Base-by-base conservation (phyloP, 2,797 vertebrate genomes). In the Naso thynnoides region DNA sequence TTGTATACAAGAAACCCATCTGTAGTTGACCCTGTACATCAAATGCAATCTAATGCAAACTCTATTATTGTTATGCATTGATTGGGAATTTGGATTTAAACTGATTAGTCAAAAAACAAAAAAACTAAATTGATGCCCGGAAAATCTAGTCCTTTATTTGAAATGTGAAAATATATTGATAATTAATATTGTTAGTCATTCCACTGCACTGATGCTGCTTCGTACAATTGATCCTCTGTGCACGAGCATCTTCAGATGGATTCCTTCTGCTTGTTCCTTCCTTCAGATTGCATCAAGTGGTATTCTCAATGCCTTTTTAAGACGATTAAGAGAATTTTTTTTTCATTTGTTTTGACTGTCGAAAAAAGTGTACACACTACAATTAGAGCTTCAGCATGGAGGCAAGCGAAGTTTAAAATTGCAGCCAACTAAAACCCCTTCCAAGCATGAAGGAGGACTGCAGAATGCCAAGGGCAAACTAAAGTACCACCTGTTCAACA, bases 401-500 rank as follows among this genome's bases (percentile, higher is more conserved):
- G n/a, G n/a, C n/a, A n/a, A 33, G 31, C 9, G 31, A 33, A 33
- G 31, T 9, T 33, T 6, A 6, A 33, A 9, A 33, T 33, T 33
- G 31, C 31, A 33, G 9, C 9, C 31, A 33, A 33, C 31, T 5
- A 6, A 6, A 33, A 33, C 6, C 31, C 9, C 31, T 5, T 33
- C 31, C 4, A 33, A 33, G 31, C 31, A 33, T 9, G 4, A 33
- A 2, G 9, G 9, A 33, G 9, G 9, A 33, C 1, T 33, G 31
- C 4, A 5, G 9, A 33, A 31, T 31, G 15, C 24, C 9, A 49
- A 33, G 7, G 19, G 47, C 24, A 58, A 49, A 23, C 11, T 26
- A 9, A 8, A 39, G n/a, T 10, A 45, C 49, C 48, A 70, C 24
- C 49, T 65, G 24, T 50, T 70, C 18, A 56, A 52, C 14, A 9